Base-by-base conservation (phyloP, 1,140 invertebrate genomes). In the Bradysia coprophila region DNA sequence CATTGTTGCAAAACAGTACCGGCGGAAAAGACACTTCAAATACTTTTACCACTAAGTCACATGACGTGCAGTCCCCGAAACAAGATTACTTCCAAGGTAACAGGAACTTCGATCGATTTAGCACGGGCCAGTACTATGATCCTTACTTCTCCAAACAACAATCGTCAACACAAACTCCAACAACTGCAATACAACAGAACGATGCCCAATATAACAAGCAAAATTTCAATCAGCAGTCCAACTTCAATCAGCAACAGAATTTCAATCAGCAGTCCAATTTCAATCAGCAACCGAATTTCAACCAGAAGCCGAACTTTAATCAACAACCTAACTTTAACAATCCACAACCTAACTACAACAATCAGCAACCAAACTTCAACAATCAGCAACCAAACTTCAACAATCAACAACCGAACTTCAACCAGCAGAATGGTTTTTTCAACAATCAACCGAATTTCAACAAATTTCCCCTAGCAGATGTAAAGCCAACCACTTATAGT, bases 401-500 rank as follows among this genome's bases (percentile, higher is more conserved):
- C 19, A 45, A n/a, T n/a, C n/a, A 34, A 34, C 32, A 34, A 13
- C 32, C 13, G 4, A 34, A 34, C n/a, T 34, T 34, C 5, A 34
- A 13, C 5, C 32, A 34, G 13, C 32, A 34, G 13, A 34, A 34
- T 3, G 13, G 3, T 5, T 34, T 16, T 34, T 16, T 4, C 5
- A 34, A 34, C n/a, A 31, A 31, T 31, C 8, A 31, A 9, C 8
- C 8, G 8, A 31, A n/a, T n/a, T n/a, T n/a, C n/a, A n/a, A n/a
- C n/a, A n/a, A n/a, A n/a, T n/a, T n/a, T n/a, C n/a, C n/a, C n/a
- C n/a, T n/a, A n/a, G n/a, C n/a, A n/a, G n/a, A 22, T 49, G 43
- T 3, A 54, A n/a, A n/a, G n/a, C n/a, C n/a, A n/a, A 59, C 56
- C n/a, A 57, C 57, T 1, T 49, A 55, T 22, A 43, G 21, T 38